Percentiles rank a stretch among this genome's conserved stretches.
phyloP scores from a whole-genome alignment of 2,797 vertebrate species.

The Tiaroga cobitis region DNA sequence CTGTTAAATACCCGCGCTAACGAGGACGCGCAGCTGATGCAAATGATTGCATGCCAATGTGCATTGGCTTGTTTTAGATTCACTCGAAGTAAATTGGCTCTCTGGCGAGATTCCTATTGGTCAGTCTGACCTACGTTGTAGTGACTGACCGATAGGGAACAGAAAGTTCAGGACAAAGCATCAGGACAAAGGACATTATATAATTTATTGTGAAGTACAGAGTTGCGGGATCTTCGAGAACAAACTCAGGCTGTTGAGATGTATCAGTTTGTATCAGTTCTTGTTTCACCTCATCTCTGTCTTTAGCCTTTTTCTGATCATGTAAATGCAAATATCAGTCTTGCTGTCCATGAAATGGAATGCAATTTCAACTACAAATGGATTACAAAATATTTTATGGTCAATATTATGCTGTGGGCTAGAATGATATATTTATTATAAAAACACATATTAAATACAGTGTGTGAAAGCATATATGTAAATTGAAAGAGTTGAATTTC shows the following conservation, averaged over 20 bases:
- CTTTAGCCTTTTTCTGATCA: conserved; percentile 47
- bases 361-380: conserved; percentile 45
- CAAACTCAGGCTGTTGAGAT: conserved; percentile 45
- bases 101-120: no score
- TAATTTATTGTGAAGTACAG: not conserved
- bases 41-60: no score
- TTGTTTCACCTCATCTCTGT: conserved; percentile 27
- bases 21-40: no score
- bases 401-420: conserved; percentile 37
- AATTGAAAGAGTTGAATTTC: conserved; percentile 28
- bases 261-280: conserved; percentile 18
- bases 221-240: conserved; percentile 8
- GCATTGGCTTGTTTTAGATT: no score
- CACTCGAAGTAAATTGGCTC: no score
- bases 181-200: not conserved
- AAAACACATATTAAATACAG: conserved; percentile 23
- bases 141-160: no score
- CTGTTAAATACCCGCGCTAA: no score
- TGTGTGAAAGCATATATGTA: conserved; percentile 36
- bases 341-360: conserved; percentile 47
- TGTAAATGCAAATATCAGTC: conserved; percentile 24
- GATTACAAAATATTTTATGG: conserved; percentile 39
- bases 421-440: conserved; percentile 41
- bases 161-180: not conserved
- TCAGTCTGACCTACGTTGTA: no score